Conservation (phyloP, 2,113 vertebrate genomes). For the Mandrillus leucophaeus region DNA sequence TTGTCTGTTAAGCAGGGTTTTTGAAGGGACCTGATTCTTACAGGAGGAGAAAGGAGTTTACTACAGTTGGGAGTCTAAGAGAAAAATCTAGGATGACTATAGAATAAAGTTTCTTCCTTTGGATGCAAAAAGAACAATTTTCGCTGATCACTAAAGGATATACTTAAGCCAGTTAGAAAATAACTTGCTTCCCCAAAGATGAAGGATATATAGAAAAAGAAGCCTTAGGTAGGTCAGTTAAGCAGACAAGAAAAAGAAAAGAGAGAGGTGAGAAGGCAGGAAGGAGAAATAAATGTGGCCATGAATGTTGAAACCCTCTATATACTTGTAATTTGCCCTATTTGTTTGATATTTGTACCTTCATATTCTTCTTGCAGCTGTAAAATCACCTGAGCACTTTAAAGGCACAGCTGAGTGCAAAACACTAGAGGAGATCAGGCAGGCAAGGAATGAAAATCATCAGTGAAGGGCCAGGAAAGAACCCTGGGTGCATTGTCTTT, state of each 20-base stretch:
- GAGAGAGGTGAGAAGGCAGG: not conserved
- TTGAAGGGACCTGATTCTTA: not conserved
- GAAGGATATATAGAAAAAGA: not conserved
- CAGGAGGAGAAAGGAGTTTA: not conserved
- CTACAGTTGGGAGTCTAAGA: not conserved
- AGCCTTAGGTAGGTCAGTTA: accelerated
- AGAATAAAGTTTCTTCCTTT: not conserved
- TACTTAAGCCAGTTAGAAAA: not conserved
- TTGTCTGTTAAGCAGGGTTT: not conserved
- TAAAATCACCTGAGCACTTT: not conserved
- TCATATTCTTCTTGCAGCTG: not conserved
- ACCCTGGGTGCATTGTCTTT: not conserved
- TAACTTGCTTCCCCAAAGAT: not conserved
- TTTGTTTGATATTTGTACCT: not conserved
- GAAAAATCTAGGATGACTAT: not conserved
- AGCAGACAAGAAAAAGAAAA: accelerated
- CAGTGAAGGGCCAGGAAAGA: not conserved
- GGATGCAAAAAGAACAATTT: not conserved
- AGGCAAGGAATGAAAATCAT: not conserved
- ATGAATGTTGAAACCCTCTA: not conserved
- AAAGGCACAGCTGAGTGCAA: accelerated
- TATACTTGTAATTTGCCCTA: not conserved
- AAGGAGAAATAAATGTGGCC: not conserved
- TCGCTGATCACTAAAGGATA: not conserved
- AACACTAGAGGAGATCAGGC: not conserved